These are phyloP conservation scores for Drosophila hydei DNA, from an alignment of 1,140 invertebrate species.

Conservation along the genomic window DNA sequence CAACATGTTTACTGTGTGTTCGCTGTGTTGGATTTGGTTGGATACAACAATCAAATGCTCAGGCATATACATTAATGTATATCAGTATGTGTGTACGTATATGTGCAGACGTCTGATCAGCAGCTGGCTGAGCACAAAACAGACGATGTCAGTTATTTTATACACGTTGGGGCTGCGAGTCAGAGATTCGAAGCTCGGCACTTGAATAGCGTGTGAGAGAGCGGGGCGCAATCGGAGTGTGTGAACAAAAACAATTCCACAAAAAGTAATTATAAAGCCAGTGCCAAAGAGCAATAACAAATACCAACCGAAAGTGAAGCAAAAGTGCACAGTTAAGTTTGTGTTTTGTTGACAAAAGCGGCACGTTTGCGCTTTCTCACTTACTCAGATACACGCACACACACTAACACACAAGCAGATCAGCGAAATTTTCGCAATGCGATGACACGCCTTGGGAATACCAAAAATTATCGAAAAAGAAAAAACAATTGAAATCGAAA, in stretches of 20 bases:
- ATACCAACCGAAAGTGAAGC: conserved; percentile 53
- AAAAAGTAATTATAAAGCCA: conserved; percentile 44
- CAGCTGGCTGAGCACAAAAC: conserved; percentile 37
- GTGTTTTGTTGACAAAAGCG: conserved; percentile 67
- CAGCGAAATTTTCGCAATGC: conserved; percentile 36
- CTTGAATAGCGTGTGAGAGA: conserved; percentile 3
- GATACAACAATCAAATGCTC: conserved; percentile 8
- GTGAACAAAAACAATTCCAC: conserved; percentile 27
- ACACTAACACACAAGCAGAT: conserved; percentile 16
- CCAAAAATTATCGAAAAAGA: conserved; percentile 24
- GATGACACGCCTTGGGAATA: conserved; percentile 53
- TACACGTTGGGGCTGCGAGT: conserved; percentile 66
- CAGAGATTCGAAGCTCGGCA: conserved; percentile 37
- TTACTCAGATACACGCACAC: conserved; percentile 34
- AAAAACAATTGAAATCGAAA: conserved; percentile 19
- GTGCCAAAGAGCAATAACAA: conserved; percentile 35
- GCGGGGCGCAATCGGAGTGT: conserved; percentile 12
- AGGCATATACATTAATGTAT: not conserved
- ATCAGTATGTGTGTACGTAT: conserved; percentile 2
- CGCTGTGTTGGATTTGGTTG: conserved; percentile 23
- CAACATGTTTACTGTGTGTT: conserved; percentile 15
- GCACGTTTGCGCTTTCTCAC: conserved; percentile 78
- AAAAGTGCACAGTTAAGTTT: conserved; percentile 58
- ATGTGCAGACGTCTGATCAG: conserved; percentile 29
- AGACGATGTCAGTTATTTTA: conserved; percentile 68